These are phyloP conservation scores for Calliphora vicina DNA, from an alignment of 1,140 invertebrate genomes.

Conservation along the genomic window DNA sequence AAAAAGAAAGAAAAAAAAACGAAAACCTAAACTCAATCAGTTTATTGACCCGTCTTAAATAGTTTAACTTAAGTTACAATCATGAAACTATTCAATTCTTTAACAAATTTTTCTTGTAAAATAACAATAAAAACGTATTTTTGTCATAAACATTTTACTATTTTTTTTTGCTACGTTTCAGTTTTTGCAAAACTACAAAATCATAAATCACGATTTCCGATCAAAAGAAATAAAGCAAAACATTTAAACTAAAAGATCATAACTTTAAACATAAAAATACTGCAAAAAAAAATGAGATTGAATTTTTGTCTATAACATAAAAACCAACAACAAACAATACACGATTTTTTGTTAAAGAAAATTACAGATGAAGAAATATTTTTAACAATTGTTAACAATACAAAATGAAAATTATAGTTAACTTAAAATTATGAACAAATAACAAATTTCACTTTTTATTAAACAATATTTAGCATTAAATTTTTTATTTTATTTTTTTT, in stretches of 20 bases:
- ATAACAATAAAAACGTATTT: background rate
- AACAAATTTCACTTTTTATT: slow-evolving; percentile 14
- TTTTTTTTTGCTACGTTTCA: background rate
- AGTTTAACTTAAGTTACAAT: background rate
- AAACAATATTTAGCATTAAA: slow-evolving; percentile 14
- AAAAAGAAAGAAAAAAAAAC: background rate
- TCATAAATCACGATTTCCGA: slow-evolving; percentile 16
- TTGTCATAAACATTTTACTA: background rate
- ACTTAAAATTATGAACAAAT: background rate
- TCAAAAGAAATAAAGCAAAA: slow-evolving; percentile 8
- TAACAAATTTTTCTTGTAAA: slow-evolving; percentile 5
- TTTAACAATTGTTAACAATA: slow-evolving; percentile 6
- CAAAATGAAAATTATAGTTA: background rate
- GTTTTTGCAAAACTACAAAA: background rate
- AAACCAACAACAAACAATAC: background rate
- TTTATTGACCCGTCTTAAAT: slow-evolving; percentile 3
- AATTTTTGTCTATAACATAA: background rate
- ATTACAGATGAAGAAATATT: background rate
- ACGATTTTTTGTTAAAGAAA: background rate
- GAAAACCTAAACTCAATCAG: background rate
- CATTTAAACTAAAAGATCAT: slow-evolving; percentile 9
- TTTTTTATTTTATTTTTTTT: background rate
- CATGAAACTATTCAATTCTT: slow-evolving; percentile 9
- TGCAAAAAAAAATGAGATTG: slow-evolving; percentile 6
- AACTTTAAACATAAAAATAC: slow-evolving; percentile 10